phyloP scores from a whole-genome alignment of 92 coral and sea anemone genomes.

The Desmophyllum pertusum region DNA sequence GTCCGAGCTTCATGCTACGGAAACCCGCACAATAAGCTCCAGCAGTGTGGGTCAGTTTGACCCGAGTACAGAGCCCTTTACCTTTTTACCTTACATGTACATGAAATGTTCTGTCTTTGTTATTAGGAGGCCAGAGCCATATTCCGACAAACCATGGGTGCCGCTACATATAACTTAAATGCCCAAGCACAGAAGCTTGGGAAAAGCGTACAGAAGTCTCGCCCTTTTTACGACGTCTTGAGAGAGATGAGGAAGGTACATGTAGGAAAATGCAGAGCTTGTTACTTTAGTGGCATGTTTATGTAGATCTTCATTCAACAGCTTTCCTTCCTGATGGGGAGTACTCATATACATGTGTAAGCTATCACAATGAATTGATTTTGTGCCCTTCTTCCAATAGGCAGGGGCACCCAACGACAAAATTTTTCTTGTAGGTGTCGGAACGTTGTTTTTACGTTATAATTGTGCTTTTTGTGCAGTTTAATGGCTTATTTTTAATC shows the following conservation, averaged over 20 bases:
- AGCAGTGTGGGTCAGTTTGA: no score
- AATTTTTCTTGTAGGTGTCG: no score
- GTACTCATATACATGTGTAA: no score
- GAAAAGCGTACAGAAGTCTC: slow-evolving; percentile 89
- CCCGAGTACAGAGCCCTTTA: no score
- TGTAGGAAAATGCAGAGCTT: not conserved
- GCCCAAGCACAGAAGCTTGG: slow-evolving; percentile 84
- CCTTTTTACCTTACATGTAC: no score
- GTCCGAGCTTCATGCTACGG: no score
- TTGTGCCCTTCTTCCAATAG: not conserved
- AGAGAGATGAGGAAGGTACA: slow-evolving; percentile 91
- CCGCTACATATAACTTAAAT: slow-evolving; percentile 85
- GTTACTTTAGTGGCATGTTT: not conserved
- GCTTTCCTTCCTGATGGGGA: no score
- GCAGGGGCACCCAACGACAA: no score
- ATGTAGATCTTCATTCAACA: not conserved
- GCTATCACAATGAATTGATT: not conserved
- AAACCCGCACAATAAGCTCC: no score
- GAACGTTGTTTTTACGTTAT: no score
- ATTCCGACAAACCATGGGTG: slow-evolving; percentile 90
- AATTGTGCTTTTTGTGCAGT: no score
- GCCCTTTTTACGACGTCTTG: slow-evolving; percentile 91
- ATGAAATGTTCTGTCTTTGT: not conserved
- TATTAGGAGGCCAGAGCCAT: slow-evolving; percentile 90
- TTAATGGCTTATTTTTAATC: no score